A percentile compares a stretch with the other conserved stretches of the same genome.
Evolutionary conservation across 2,888 invertebrate genomes (phyloP).

Genomic region (Schizaphis graminum): DNA sequence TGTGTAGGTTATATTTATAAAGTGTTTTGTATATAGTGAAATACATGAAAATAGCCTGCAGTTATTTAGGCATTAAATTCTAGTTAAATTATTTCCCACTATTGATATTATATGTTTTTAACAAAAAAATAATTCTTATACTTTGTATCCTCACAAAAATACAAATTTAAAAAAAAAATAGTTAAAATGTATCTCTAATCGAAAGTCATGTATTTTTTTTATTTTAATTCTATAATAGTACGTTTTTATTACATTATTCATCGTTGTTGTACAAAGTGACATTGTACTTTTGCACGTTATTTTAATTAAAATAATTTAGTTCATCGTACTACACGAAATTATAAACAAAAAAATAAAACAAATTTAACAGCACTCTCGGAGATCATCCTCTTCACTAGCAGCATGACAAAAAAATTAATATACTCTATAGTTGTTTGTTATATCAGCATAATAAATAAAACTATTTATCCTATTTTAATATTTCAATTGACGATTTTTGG

Average conservation of each 20-base stretch:
- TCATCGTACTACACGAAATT: neutral
- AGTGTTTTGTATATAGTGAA: neutral
- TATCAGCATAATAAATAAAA: neutral
- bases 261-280: neutral
- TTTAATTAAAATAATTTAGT: conserved; percentile 2
- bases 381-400: neutral
- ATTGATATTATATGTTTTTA: neutral
- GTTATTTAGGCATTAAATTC: neutral
- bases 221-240: neutral
- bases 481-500: neutral
- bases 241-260: neutral
- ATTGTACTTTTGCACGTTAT: neutral
- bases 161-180: neutral
- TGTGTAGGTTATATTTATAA: neutral
- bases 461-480: neutral
- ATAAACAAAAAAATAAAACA: neutral
- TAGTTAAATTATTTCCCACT: neutral
- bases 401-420: neutral
- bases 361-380: neutral
- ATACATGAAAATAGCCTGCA: neutral
- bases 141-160: neutral
- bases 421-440: neutral
- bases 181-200: neutral
- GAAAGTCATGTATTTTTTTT: neutral
- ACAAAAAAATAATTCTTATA: neutral